Base-by-base conservation (phyloP, 1,140 invertebrate genomes). In the Zophobas morio region DNA sequence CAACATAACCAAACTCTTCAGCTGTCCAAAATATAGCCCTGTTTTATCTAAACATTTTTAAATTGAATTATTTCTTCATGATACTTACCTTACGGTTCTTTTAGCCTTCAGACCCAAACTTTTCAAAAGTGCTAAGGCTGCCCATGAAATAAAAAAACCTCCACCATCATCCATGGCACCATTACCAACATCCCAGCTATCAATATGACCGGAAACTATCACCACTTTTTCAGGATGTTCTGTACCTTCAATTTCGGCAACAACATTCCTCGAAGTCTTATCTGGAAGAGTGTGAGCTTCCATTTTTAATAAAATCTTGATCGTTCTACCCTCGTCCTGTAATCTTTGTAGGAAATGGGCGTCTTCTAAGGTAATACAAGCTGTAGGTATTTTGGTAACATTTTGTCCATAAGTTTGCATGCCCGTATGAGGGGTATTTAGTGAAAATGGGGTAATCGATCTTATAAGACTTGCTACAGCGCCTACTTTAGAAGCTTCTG, bases 121-220 rank as follows among this genome's bases (percentile, higher is more conserved):
- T 83, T 93, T 92, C 5, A 97, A 83, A 39, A 95, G 85, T 4
- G 90, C 89, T 3, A 95, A 87, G 46, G 92, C 91, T 72, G 91
- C 91, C 93, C 94, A 96, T 1, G 94, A 94, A 70, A 96, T 92
- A 78, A 96, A 94, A 42, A 92, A 89, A 49, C 95, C 95, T 81
- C 91, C 93, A 60, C 94, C 96, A 84, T 96, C 95, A 85, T 97
- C 96, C 93, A 96, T 93, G 0, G 95, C 95, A 6, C 95, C 95
- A 84, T 93, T 89, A 4, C 95, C 95, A n/a, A 96, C 94, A 84
- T 96, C 95, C 95, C 95, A 97, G 81, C 93, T 94, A 84, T 97
- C 95, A 33, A 96, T 89, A 84, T 97, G 96, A 42, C 95, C 96
- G 6, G 94, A 95, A 3, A 97, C 89, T 5, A 96, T 88, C 0